Percentiles rank a stretch among this genome's conserved stretches.
phyloP scores from a whole-genome alignment of 2,888 invertebrate species.

The Tipula confusa region DNA sequence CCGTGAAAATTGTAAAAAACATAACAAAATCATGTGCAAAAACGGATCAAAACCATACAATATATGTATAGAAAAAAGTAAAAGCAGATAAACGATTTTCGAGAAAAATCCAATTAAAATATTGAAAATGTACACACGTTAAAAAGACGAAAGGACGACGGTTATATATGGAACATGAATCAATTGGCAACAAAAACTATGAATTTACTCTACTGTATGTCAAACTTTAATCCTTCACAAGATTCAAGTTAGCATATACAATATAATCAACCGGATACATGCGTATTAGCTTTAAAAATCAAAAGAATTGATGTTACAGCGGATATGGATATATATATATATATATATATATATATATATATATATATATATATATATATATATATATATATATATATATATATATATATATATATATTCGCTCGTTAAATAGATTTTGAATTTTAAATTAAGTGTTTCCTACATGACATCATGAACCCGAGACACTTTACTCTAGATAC shows the following conservation, averaged over 20 bases:
- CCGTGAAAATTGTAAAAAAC: background rate
- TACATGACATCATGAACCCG: background rate
- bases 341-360: too few relatives aligned
- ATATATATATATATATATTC: background rate
- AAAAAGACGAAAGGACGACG: background rate
- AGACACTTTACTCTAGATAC: background rate
- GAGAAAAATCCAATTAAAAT: slow-evolving; percentile 9
- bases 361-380: background rate
- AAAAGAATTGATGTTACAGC: background rate
- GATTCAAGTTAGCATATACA: background rate
- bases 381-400: background rate
- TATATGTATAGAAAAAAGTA: too few relatives aligned
- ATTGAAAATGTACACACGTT: background rate
- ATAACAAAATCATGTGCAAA: background rate
- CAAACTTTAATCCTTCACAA: background rate
- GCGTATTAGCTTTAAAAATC: background rate
- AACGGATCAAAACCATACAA: slow-evolving; percentile 17
- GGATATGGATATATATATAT: background rate
- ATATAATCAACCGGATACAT: slow-evolving; percentile 1
- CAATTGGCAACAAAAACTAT: background rate
- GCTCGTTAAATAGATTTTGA: background rate
- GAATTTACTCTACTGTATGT: too few relatives aligned
- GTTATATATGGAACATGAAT: background rate
- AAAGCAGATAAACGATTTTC: background rate
- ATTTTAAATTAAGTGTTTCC: background rate